Base-by-base conservation (phyloP, 2,888 invertebrate genomes). In the Thelaira solivaga region DNA sequence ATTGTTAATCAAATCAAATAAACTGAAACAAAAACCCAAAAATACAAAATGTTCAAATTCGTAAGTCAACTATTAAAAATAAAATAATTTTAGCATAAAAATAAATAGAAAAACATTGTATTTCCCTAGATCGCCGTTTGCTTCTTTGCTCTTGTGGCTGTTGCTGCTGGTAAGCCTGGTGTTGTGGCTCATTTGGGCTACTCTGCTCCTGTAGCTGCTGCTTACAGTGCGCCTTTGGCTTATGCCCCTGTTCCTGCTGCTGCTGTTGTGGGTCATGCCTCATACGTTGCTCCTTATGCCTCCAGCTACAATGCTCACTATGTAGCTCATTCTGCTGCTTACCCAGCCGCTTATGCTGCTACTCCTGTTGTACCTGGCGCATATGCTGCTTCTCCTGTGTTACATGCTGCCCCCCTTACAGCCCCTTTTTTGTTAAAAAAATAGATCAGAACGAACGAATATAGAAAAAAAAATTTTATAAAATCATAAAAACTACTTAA, bases 21-120 rank as follows among this genome's bases (percentile, higher is more conserved):
- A 18, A 41, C 10, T 10, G 8, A 22, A 16, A 39, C 83, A 86
- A n/a, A n/a, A n/a, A n/a, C n/a, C n/a, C n/a, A n/a, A n/a, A n/a
- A n/a, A n/a, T n/a, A n/a, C n/a, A n/a, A 84, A 61, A 86, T 86
- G 86, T 84, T 83, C 83, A 86, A 86, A 80, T 81, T 83, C 81
- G 86, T 86, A 84, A 85, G 86, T 85, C 11, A n/a, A n/a, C n/a
- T n/a, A n/a, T n/a, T n/a, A n/a, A n/a, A n/a, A n/a, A n/a, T n/a
- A n/a, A n/a, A n/a, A n/a, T n/a, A n/a, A n/a, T n/a, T n/a, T n/a
- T n/a, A n/a, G n/a, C n/a, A n/a, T n/a, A n/a, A n/a, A n/a, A n/a
- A n/a, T n/a, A n/a, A n/a, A n/a, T n/a, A n/a, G 20, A 1, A 18
- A 18, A 31, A 10, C 13, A 24, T 55, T 36, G 22, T 31, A 13